These are phyloP conservation scores for Hetaerina americana DNA, from an alignment of 1,140 invertebrate genomes.

Conservation along the genomic window DNA sequence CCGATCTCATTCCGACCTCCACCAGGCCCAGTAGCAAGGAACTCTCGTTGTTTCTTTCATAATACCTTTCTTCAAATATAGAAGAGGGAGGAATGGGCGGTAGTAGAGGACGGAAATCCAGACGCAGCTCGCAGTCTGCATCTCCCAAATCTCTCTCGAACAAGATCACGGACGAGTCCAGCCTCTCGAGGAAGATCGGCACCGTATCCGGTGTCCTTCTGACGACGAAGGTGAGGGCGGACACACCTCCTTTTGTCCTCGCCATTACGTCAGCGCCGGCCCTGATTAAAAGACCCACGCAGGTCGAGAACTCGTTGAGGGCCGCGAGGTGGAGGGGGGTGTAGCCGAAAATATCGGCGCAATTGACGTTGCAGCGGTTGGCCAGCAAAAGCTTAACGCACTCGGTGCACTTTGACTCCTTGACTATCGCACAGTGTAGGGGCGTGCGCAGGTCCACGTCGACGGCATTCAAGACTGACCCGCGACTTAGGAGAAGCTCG, in stretches of 20 bases:
- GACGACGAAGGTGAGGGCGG: constrained; percentile 64
- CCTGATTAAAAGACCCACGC: constrained; percentile 56
- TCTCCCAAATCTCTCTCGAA: constrained; percentile 70
- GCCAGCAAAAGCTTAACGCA: constrained; percentile 48
- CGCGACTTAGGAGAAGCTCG: constrained; percentile 45
- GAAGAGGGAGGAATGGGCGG: too few species aligned
- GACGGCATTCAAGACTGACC: constrained; percentile 44
- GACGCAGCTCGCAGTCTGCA: constrained; percentile 63
- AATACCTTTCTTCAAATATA: constrained; percentile 57
- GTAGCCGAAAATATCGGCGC: constrained; percentile 62
- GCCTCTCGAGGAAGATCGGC: constrained; percentile 47
- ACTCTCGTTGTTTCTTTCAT: constrained; percentile 56
- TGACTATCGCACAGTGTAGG: constrained; percentile 63
- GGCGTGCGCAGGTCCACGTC: constrained; percentile 59
- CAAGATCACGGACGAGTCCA: constrained; percentile 62
- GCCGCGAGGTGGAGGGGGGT: constrained; percentile 70
- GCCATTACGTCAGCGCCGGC: constrained; percentile 70
- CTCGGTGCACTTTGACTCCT: constrained; percentile 55
- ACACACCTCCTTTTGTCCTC: constrained; percentile 64
- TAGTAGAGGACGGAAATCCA: constrained; percentile 60
- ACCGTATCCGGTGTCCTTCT: constrained; percentile 68
- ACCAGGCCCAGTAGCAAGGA: constrained; percentile 59
- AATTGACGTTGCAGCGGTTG: constrained; percentile 61
- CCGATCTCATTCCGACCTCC: constrained; percentile 56
- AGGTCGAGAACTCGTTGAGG: constrained; percentile 63